Conservation (phyloP, 2,113 vertebrate genomes). For the Scytalopus superciliaris region DNA sequence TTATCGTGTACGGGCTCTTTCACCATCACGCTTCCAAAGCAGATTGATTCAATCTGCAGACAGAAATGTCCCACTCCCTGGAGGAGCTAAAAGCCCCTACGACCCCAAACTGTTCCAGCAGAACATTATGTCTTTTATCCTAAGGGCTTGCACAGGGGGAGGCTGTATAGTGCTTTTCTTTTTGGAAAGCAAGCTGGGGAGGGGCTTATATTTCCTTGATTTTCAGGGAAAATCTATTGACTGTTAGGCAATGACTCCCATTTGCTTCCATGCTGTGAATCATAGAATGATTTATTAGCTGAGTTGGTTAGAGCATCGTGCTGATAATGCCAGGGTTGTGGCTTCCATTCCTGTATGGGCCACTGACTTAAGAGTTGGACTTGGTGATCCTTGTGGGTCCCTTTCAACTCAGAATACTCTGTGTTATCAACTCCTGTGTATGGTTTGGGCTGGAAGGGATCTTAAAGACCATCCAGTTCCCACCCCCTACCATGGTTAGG, state of each 20-base stretch:
- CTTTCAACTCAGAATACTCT: neutral
- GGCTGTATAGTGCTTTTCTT: neutral
- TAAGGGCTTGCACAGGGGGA: neutral
- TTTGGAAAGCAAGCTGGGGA: neutral
- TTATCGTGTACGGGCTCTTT: neutral
- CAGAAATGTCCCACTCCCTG: neutral
- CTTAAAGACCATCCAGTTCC: neutral
- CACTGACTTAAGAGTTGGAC: neutral
- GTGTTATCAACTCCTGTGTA: neutral
- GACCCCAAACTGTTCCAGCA: neutral
- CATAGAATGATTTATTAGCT: neutral
- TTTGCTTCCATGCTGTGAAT: neutral
- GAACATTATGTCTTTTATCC: neutral
- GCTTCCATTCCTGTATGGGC: neutral
- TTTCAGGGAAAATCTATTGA: neutral
- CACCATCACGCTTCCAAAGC: neutral
- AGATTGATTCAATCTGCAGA: conserved; percentile 58
- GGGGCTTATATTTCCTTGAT: neutral
- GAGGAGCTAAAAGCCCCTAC: neutral
- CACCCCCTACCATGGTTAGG: fast-evolving
- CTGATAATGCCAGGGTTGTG: neutral
- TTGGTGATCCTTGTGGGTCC: neutral
- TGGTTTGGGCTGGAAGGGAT: neutral
- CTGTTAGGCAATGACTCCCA: neutral
- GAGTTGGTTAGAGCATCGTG: neutral